phyloP scores from a whole-genome alignment of 2,113 vertebrate genomes.

The Cettia cetti region DNA sequence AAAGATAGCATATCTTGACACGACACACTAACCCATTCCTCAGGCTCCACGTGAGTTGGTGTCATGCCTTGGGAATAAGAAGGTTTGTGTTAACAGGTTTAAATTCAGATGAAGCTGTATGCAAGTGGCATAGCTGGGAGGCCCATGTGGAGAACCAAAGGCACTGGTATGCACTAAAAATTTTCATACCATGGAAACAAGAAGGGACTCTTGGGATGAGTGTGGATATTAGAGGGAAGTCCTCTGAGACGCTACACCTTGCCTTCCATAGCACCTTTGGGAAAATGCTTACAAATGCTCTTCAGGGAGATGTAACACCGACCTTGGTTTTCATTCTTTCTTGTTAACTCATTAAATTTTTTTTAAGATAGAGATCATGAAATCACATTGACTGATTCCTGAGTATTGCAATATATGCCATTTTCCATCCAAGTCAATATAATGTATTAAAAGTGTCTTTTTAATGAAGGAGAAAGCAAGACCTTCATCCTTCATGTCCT shows the following conservation, averaged over 20 bases:
- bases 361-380: neutral
- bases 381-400: constrained; percentile 35
- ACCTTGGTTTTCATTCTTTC: neutral
- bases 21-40: neutral
- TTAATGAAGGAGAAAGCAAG: constrained; percentile 68
- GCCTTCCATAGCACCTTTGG: neutral
- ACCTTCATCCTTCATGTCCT: constrained; percentile 35
- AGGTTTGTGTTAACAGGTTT: neutral
- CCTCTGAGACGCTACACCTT: neutral
- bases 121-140: neutral
- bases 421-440: constrained; percentile 59
- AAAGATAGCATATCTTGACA: neutral
- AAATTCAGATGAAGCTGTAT: neutral
- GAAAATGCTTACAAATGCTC: neutral
- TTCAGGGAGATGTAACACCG: neutral
- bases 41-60: accelerated
- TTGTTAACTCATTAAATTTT: neutral
- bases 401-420: constrained; percentile 1
- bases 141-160: neutral
- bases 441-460: constrained; percentile 23
- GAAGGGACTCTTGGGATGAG: neutral
- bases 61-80: neutral
- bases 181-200: neutral
- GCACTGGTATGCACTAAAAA: neutral
- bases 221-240: neutral